phyloP scores from a whole-genome alignment of 2,888 invertebrate genomes.

The Amblyteles armatorius region DNA sequence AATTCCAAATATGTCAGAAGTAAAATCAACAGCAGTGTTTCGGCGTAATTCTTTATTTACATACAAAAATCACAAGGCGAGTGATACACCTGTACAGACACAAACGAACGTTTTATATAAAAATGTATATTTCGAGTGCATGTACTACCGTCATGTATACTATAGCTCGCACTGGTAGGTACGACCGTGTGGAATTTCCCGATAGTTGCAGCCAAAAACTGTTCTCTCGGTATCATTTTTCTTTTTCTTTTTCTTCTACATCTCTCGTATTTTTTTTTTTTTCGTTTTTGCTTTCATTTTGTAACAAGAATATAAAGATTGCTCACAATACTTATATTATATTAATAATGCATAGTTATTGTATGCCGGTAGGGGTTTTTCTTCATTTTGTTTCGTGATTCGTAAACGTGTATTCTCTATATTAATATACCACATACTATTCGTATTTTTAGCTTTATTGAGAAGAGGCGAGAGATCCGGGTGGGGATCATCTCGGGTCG shows the following conservation, averaged over 20 bases:
- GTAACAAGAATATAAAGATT: conserved; percentile 47
- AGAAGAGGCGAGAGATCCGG: conserved; percentile 54
- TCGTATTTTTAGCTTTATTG: conserved; percentile 72
- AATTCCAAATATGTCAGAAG: background rate
- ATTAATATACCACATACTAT: conserved; percentile 69
- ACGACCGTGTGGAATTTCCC: conserved; percentile 36
- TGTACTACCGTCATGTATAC: conserved; percentile 47
- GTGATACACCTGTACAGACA: conserved; percentile 31
- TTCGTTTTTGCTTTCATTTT: conserved; percentile 52
- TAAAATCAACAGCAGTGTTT: background rate
- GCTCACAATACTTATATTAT: conserved; percentile 37
- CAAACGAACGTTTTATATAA: conserved; percentile 3
- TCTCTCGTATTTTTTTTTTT: conserved; percentile 33
- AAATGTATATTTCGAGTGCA: conserved; percentile 33
- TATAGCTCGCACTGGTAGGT: conserved; percentile 50
- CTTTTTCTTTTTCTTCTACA: conserved; percentile 39
- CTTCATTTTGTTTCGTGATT: conserved; percentile 15
- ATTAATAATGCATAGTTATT: conserved; percentile 55
- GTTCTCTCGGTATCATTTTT: conserved; percentile 38
- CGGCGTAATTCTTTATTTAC: conserved; percentile 71
- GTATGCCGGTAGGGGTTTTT: conserved; percentile 47
- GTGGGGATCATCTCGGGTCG: conserved; percentile 76
- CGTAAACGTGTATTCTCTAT: conserved; percentile 62
- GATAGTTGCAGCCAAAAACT: conserved; percentile 36
- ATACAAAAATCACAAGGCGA: conserved; percentile 69